Base-by-base conservation (phyloP, 2,797 vertebrate species). In the Phrynocephalus guinanensis region DNA sequence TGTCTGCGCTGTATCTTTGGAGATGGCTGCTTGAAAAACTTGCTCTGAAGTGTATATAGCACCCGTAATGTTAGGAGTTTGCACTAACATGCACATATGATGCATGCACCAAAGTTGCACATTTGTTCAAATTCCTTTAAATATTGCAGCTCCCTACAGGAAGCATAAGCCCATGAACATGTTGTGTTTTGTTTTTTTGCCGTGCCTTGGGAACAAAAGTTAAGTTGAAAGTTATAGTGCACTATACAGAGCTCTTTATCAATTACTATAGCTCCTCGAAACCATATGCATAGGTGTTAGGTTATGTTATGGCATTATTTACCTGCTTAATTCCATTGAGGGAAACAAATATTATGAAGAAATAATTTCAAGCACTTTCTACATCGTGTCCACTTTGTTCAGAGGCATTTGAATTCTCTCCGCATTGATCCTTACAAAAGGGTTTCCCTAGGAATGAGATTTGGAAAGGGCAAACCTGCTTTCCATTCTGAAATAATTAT, bases 371-470 rank as follows among this genome's bases (percentile, higher is more conserved):
- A 9, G 44, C 75, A 30, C 18, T 6, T 20, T 30, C 44, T 56
- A 48, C 10, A 50, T 85, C 26, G 38, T 38, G 66, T 15, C 63
- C 44, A 76, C 6, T 22, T 38, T 73, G 18, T 84, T 60, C 24
- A 68, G 10, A 70, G 3, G 6, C 60, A 30, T 70, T 79, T 67
- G 66, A 15, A 26, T 67, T 85, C 16, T 78, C 28, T 28, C 60
- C 20, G 5, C 60, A 38, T 8, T 26, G 52, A 48, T 7, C 70
- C 24, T 20, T 50, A 28, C 78, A 80, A 68, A 66, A 77, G 8
- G 26, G 60, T 60, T 33, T 90, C 79, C 72, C 67, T 56, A 77
- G 84, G 72, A 87, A n/a, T 70, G 77, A 5, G 87, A 71, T 81
- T 80, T 87, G 0, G 73, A 80, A 0, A 0, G 33, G 87, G 87